phyloP scores from a whole-genome alignment of 2,113 vertebrate species.

The Bostrychus sinensis region DNA sequence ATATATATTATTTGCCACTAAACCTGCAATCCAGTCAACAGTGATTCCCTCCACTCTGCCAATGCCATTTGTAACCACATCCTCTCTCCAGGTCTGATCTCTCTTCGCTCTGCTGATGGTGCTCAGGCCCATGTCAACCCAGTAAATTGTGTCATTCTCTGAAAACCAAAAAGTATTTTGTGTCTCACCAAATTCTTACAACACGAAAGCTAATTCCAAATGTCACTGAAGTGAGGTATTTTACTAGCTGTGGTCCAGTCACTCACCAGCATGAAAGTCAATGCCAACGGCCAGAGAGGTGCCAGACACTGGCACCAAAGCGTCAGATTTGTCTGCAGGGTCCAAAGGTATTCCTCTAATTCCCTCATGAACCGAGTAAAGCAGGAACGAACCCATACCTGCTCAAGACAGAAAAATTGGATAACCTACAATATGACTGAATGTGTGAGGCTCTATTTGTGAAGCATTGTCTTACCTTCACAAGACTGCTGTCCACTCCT shows the following conservation, averaged over 20 bases:
- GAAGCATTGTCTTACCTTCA: conserved; percentile 79
- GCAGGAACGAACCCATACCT: conserved; percentile 96
- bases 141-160: conserved; percentile 97
- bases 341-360: conserved; percentile 95
- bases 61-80: conserved; percentile 95
- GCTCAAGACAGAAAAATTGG: conserved; percentile 21
- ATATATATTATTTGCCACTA: not conserved
- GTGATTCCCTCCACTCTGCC: conserved; percentile 97
- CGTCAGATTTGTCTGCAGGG: conserved; percentile 93
- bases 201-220: conserved; percentile 22
- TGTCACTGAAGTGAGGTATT: not conserved
- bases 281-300: conserved; percentile 96
- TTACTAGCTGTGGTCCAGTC: not conserved
- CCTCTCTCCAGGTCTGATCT: conserved; percentile 96
- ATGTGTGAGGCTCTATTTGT: not conserved
- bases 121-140: conserved; percentile 97
- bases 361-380: conserved; percentile 95
- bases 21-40: conserved; percentile 96
- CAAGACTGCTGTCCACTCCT: conserved; percentile 92
- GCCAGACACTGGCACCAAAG: conserved; percentile 92
- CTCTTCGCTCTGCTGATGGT: conserved; percentile 95
- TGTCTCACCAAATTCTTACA: conserved; percentile 3
- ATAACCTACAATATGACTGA: not conserved
- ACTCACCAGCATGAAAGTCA: conserved; percentile 94
- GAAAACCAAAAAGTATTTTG: conserved; percentile 7